These are phyloP conservation scores for Columba livia DNA, from an alignment of 2,113 vertebrate genomes.

Conservation along the genomic window DNA sequence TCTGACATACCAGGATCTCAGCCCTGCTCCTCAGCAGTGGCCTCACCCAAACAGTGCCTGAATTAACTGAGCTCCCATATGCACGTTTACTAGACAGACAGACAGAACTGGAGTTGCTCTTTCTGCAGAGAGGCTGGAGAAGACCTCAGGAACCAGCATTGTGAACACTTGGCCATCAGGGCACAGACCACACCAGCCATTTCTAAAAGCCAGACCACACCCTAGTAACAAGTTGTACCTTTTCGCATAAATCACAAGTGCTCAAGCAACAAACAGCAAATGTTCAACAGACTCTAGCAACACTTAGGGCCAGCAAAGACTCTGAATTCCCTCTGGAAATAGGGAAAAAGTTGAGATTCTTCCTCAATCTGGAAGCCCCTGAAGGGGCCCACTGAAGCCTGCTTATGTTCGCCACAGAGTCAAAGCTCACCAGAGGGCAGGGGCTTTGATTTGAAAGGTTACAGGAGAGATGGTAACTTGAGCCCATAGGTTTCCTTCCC, in stretches of 20 bases:
- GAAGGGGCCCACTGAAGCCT: background rate
- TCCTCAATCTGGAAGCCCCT: background rate
- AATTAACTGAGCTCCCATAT: background rate
- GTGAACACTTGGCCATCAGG: background rate
- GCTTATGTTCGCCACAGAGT: background rate
- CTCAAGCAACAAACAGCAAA: background rate
- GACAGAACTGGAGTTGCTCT: background rate
- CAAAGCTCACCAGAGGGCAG: background rate
- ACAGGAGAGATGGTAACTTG: background rate
- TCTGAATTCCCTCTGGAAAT: background rate
- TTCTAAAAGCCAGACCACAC: background rate
- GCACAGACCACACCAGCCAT: background rate
- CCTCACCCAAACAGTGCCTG: background rate
- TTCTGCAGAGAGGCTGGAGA: background rate
- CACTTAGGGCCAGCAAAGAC: background rate
- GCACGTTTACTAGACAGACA: background rate
- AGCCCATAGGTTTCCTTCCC: background rate
- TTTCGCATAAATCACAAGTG: background rate
- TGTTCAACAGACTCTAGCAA: background rate
- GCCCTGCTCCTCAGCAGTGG: background rate
- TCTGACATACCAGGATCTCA: background rate
- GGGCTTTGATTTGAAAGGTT: background rate
- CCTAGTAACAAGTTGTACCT: background rate
- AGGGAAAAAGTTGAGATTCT: background rate
- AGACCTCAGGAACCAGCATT: background rate